A percentile compares a stretch with the other conserved stretches of the same genome.
Evolutionary conservation across 2,888 invertebrate species (phyloP).

Genomic region (Cylindroiulus punctatus): DNA sequence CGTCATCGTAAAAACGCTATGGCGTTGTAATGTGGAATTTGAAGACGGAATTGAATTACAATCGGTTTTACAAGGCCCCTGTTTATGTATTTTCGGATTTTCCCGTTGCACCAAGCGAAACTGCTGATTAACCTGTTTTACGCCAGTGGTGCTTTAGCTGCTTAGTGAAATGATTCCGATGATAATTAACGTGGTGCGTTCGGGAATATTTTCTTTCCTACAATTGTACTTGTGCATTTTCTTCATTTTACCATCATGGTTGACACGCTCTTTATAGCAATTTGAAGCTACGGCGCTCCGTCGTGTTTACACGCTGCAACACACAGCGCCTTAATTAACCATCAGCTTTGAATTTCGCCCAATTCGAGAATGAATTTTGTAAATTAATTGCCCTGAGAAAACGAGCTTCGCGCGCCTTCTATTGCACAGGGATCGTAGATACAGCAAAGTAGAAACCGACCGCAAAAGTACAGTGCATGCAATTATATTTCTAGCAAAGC

Average conservation of each 20-base stretch:
- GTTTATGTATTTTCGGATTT: background rate
- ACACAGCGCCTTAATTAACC: background rate
- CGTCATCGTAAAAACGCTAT: constrained; percentile 34
- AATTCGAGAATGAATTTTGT: background rate
- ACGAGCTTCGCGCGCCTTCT: background rate
- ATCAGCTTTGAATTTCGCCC: background rate
- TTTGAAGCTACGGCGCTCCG: background rate
- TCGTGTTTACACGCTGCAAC: background rate
- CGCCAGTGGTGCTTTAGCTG: background rate
- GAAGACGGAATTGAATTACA: background rate
- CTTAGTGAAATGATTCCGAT: constrained; percentile 19
- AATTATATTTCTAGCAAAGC: no score
- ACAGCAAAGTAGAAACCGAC: no score
- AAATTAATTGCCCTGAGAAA: background rate
- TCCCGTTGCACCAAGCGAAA: background rate
- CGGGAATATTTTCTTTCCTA: background rate
- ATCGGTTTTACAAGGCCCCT: background rate
- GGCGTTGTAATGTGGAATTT: constrained; percentile 12
- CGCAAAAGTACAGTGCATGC: no score
- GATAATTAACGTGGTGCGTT: background rate
- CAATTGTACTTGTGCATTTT: no score
- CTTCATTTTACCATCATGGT: background rate
- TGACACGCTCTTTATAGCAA: background rate
- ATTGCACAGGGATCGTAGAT: no score
- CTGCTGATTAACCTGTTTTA: background rate